A percentile compares a stretch with the other conserved stretches of the same genome.
Conservation (phyloP, 2,113 vertebrate species). For the Dascyllus trimaculatus region DNA sequence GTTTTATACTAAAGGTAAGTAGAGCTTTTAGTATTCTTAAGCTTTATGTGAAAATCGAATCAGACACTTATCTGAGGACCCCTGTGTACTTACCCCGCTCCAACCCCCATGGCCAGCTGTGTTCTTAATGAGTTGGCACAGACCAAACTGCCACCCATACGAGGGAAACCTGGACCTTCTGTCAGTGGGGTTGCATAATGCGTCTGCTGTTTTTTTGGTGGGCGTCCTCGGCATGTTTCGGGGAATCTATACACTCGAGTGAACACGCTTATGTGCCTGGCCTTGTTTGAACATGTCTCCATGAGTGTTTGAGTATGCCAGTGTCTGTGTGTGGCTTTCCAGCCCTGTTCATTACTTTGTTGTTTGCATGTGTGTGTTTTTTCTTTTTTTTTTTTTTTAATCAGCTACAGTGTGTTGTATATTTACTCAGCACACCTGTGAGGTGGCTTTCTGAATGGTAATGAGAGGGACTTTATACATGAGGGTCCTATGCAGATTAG, state of each 20-base stretch:
- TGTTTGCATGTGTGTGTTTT: background rate
- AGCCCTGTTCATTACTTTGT: slow-evolving; percentile 29
- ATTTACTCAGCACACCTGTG: slow-evolving; percentile 76
- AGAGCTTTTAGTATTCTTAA: slow-evolving; percentile 46
- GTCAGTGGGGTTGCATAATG: slow-evolving; percentile 64
- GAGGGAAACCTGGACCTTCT: slow-evolving; percentile 70
- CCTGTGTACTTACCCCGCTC: slow-evolving; percentile 52
- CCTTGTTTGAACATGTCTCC: slow-evolving; percentile 56
- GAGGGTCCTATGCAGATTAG: slow-evolving; percentile 77
- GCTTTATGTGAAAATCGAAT: slow-evolving; percentile 55
- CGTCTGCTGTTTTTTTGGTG: slow-evolving; percentile 44
- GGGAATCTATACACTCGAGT: slow-evolving; percentile 38
- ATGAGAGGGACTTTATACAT: slow-evolving; percentile 72
- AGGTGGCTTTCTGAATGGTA: slow-evolving; percentile 63
- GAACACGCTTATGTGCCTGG: slow-evolving; percentile 27
- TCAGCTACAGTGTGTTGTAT: slow-evolving; percentile 55
- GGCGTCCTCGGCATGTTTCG: slow-evolving; percentile 51
- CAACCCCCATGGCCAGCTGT: slow-evolving; percentile 72
- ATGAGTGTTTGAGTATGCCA: slow-evolving; percentile 22
- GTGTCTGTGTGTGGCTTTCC: background rate
- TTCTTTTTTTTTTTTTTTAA: slow-evolving; percentile 24
- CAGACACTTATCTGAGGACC: slow-evolving; percentile 48
- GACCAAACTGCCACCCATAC: slow-evolving; percentile 47
- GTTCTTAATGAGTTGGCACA: slow-evolving; percentile 81
- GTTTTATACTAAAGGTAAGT: slow-evolving; percentile 13